These are phyloP conservation scores for Alectoris magna DNA, from an alignment of 2,797 vertebrate genomes.

Conservation along the genomic window DNA sequence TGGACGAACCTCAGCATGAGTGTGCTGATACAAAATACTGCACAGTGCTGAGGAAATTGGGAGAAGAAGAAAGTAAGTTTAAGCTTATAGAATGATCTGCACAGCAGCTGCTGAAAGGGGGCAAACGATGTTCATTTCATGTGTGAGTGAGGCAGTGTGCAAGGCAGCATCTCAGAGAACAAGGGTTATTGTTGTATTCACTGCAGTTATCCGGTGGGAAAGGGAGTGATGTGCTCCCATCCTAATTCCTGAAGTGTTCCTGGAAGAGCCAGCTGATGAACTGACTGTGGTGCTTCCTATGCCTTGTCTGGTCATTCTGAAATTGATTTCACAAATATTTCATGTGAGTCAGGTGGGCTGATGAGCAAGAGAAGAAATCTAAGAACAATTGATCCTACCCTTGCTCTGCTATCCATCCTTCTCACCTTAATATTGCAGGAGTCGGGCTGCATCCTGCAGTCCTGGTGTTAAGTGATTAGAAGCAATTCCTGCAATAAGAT, in stretches of 20 bases:
- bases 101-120: not conserved
- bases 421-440: conserved; percentile 21
- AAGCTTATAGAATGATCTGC: not conserved
- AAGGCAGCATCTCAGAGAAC: not conserved
- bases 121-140: not conserved
- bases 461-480: not conserved
- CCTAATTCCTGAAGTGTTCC: conserved; percentile 7
- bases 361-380: not conserved
- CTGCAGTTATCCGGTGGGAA: not conserved
- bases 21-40: not conserved
- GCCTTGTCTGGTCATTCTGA: not conserved
- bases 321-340: conserved; percentile 51
- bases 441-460: not conserved
- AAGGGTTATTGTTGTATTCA: not conserved
- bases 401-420: not conserved
- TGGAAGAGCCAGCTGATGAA: not conserved
- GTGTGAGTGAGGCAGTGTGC: not conserved
- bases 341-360: not conserved
- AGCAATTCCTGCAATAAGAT: not conserved
- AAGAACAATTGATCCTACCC: conserved; percentile 26
- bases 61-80: not conserved
- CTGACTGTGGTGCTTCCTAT: not conserved
- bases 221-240: not conserved
- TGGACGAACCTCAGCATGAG: not conserved
- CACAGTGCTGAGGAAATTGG: not conserved